Conservation (phyloP, 2,797 vertebrate species). For the Diglossa cyanea region DNA sequence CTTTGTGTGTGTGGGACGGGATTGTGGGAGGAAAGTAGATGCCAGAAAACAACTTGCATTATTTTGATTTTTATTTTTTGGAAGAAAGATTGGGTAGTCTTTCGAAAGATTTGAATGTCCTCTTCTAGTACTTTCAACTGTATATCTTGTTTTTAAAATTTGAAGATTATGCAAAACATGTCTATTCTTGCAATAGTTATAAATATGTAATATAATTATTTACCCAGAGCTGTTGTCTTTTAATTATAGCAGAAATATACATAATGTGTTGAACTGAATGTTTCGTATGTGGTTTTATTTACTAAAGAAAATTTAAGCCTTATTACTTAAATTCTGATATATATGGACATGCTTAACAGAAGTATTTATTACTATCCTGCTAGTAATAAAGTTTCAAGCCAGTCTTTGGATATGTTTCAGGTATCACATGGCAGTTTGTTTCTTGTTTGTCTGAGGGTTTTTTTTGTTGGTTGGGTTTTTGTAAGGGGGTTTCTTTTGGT, state of each 20-base stretch:
- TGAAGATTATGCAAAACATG: constrained; percentile 50
- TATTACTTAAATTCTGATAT: constrained; percentile 10
- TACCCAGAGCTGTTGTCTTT: constrained; percentile 62
- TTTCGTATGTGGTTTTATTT: constrained; percentile 69
- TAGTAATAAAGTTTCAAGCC: constrained; percentile 47
- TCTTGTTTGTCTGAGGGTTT: not conserved
- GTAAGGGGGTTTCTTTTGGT: not conserved
- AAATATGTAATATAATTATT: constrained; percentile 74
- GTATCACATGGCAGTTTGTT: not conserved
- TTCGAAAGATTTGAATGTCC: constrained; percentile 64
- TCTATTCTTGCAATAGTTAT: constrained; percentile 70
- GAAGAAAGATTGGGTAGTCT: constrained; percentile 48
- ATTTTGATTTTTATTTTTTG: not conserved
- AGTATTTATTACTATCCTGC: constrained; percentile 51
- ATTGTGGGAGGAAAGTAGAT: not conserved
- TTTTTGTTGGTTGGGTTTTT: not conserved
- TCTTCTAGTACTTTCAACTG: constrained; percentile 61
- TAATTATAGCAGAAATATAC: constrained; percentile 69
- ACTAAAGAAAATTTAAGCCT: constrained; percentile 51
- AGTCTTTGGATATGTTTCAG: not conserved
- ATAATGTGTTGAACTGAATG: constrained; percentile 39
- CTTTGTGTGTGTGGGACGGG: not conserved
- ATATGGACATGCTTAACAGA: constrained; percentile 9
- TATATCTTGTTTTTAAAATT: constrained; percentile 69
- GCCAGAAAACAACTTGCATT: constrained; percentile 47